These are phyloP conservation scores for Sterrhoptilus dennistouni DNA, from an alignment of 2,113 vertebrate species.

Conservation along the genomic window DNA sequence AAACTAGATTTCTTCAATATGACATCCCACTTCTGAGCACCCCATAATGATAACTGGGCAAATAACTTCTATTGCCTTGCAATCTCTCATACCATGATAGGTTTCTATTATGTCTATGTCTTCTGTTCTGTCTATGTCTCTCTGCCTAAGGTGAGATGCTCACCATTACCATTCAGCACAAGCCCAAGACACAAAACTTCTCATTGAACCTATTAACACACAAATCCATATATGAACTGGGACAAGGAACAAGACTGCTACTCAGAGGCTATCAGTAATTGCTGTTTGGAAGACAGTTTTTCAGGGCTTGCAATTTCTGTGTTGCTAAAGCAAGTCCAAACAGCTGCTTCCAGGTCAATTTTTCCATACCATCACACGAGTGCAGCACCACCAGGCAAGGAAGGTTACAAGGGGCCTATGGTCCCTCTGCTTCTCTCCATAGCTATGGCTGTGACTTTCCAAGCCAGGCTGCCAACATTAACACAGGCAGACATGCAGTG, in stretches of 20 bases:
- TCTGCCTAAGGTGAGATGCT: background rate
- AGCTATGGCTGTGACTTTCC: background rate
- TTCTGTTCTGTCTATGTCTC: background rate
- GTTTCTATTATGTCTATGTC: background rate
- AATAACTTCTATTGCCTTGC: background rate
- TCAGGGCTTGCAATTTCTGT: background rate
- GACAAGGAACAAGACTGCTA: background rate
- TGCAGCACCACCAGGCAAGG: background rate
- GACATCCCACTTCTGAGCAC: background rate
- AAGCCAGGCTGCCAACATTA: background rate
- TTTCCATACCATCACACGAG: background rate
- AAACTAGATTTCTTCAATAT: background rate
- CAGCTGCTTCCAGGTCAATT: background rate
- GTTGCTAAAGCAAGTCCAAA: background rate
- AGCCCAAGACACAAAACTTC: background rate
- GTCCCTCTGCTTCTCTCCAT: background rate
- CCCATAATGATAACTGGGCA: background rate
- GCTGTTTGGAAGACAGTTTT: background rate
- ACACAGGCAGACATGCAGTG: background rate
- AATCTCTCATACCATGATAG: background rate
- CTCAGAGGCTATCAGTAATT: background rate
- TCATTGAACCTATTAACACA: background rate
- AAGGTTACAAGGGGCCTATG: background rate
- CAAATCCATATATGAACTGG: background rate
- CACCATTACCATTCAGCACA: background rate